phyloP scores from a whole-genome alignment of 2,888 invertebrate genomes.

The Mellilla xanthometata region DNA sequence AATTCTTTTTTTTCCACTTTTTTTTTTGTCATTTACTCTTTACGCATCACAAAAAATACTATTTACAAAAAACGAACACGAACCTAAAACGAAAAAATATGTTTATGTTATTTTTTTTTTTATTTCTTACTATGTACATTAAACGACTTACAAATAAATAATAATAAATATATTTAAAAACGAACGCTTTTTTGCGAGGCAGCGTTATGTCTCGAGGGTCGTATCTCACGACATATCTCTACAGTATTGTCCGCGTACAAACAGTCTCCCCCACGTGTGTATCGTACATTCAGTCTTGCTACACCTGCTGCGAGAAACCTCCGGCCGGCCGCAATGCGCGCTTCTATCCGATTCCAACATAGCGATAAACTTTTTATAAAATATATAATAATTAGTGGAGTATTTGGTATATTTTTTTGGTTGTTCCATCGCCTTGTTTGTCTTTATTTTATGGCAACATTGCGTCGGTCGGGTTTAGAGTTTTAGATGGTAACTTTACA shows the following conservation, averaged over 20 bases:
- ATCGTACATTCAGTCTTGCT: conserved; percentile 26
- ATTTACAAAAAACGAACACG: conserved; percentile 68
- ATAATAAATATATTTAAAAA: conserved; percentile 77
- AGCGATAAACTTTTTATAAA: conserved; percentile 6
- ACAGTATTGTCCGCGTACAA: conserved; percentile 20
- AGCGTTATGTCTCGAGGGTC: conserved; percentile 19
- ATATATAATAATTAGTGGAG: conserved; percentile 24
- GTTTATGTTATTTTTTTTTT: conserved; percentile 61
- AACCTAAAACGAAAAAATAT: conserved; percentile 66
- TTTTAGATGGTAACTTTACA: too few relatives aligned
- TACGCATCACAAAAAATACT: conserved; percentile 69
- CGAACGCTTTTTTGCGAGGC: conserved; percentile 48
- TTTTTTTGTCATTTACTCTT: conserved; percentile 76
- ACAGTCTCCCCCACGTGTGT: too few relatives aligned
- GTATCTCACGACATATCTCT: too few relatives aligned
- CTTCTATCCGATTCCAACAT: conserved; percentile 1
- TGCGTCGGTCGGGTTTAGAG: conserved; percentile 4
- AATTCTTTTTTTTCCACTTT: conserved; percentile 38
- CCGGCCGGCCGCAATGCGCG: conserved; percentile 4
- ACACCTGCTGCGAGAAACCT: too few relatives aligned
- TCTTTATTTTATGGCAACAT: conserved; percentile 7
- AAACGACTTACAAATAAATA: conserved; percentile 78
- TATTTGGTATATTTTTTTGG: conserved; percentile 29
- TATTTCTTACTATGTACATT: conserved; percentile 74
- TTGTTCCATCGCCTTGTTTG: conserved; percentile 10